Evolutionary conservation across 2,888 invertebrate genomes (phyloP).

Genomic region (Tridacna crocea): DNA sequence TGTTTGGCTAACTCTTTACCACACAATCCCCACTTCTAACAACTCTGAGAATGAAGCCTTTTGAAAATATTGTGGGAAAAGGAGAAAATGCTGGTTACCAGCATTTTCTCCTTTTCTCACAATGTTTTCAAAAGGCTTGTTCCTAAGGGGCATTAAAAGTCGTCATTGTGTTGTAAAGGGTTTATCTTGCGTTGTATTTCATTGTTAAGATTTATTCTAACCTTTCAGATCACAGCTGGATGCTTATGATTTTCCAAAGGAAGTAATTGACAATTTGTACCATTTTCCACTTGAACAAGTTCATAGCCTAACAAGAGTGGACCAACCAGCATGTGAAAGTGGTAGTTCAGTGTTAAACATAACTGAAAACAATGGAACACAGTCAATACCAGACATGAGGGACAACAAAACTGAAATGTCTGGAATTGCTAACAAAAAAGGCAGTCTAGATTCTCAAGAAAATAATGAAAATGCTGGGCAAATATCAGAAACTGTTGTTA

Average conservation of each 20-base stretch:
- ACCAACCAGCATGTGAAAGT: neutral
- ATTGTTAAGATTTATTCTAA: too few relatives aligned
- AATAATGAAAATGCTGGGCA: neutral
- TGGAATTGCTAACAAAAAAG: neutral
- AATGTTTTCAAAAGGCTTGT: too few relatives aligned
- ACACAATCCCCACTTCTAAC: too few relatives aligned
- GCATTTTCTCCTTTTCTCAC: too few relatives aligned
- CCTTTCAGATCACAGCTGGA: constrained; percentile 88
- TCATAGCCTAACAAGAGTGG: constrained; percentile 42
- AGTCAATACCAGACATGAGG: neutral
- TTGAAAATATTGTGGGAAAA: too few relatives aligned
- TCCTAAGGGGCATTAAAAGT: too few relatives aligned
- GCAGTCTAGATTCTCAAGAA: neutral
- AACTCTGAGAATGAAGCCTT: too few relatives aligned
- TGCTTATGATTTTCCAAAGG: constrained; percentile 91
- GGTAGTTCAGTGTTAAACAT: constrained; percentile 6
- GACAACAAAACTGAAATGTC: neutral
- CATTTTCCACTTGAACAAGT: constrained; percentile 84
- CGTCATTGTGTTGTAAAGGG: too few relatives aligned
- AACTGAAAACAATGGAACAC: constrained; percentile 10
- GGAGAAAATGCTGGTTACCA: too few relatives aligned
- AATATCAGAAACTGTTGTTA: neutral
- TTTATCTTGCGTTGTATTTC: too few relatives aligned
- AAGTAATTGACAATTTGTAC: constrained; percentile 89
- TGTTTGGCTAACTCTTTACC: too few relatives aligned